These are phyloP conservation scores for Eueides isabella DNA, from an alignment of 1,140 invertebrate species.

Conservation along the genomic window DNA sequence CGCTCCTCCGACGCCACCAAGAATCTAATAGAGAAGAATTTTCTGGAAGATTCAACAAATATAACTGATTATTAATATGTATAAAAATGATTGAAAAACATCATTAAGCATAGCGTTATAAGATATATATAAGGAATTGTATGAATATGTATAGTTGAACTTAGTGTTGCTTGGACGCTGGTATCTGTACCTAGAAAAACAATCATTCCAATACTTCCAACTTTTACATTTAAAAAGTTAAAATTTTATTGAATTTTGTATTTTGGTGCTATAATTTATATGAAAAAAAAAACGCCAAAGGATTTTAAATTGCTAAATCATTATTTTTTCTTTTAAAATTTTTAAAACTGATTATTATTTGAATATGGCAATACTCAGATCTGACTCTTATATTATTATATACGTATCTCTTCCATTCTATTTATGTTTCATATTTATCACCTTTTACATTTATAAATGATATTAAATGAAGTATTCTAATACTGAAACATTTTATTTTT, in stretches of 20 bases:
- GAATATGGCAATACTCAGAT: constrained; percentile 21
- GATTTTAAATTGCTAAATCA: constrained; percentile 13
- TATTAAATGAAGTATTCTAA: background rate
- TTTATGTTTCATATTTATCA: background rate
- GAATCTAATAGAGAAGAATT: constrained; percentile 58
- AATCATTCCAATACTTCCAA: constrained; percentile 12
- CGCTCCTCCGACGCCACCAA: constrained; percentile 78
- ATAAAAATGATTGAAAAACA: constrained; percentile 42
- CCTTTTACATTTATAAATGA: background rate
- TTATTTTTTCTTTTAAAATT: background rate
- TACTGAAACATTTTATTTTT: constrained; percentile 9
- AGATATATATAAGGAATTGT: constrained; percentile 16
- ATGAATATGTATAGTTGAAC: constrained; percentile 7
- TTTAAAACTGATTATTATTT: background rate
- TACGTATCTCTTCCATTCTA: background rate
- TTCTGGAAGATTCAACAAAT: constrained; percentile 41
- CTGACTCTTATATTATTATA: constrained; percentile 16
- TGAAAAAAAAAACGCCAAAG: constrained; percentile 12
- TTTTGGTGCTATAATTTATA: constrained; percentile 23
- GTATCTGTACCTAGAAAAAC: constrained; percentile 5
- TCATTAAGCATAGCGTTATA: constrained; percentile 40
- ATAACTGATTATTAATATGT: constrained; percentile 25
- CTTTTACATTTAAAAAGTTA: background rate
- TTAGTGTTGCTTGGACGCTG: constrained; percentile 21
- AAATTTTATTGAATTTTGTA: background rate